These are phyloP conservation scores for Geococcyx californianus DNA, from an alignment of 2,113 vertebrate species.

Conservation along the genomic window DNA sequence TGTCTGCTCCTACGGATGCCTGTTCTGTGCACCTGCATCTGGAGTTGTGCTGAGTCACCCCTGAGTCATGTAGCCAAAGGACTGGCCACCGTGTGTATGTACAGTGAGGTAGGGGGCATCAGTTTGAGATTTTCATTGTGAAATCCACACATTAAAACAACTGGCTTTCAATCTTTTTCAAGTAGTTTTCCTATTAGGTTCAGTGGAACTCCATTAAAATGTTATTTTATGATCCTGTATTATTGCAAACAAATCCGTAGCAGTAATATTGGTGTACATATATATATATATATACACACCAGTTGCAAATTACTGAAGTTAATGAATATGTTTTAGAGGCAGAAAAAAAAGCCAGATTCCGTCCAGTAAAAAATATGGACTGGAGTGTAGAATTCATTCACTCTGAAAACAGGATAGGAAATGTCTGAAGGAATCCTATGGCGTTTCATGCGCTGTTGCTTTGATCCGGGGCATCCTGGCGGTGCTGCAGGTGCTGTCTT, in stretches of 20 bases:
- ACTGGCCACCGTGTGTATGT: rapidly evolving
- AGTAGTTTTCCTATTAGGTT: background rate
- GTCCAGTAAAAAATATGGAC: background rate
- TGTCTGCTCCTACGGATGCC: background rate
- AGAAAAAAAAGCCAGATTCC: background rate
- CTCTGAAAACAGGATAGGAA: background rate
- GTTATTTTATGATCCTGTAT: background rate
- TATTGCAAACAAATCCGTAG: background rate
- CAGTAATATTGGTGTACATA: background rate
- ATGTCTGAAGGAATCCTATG: too few species aligned
- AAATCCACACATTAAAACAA: rapidly evolving
- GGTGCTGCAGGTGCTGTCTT: rapidly evolving
- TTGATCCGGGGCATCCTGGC: rapidly evolving
- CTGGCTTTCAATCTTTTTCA: background rate
- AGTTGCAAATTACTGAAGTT: background rate
- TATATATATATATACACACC: too few species aligned
- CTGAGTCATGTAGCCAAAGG: background rate
- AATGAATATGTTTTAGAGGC: background rate
- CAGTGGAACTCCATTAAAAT: background rate
- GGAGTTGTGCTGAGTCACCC: background rate
- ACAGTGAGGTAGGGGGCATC: background rate
- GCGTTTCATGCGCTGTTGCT: rapidly evolving
- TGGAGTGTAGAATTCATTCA: background rate
- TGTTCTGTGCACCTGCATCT: rapidly evolving
- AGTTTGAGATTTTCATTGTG: background rate